Evolutionary conservation across 2,113 vertebrate genomes (phyloP).

Genomic region (Thalassarche chlororhynchos): DNA sequence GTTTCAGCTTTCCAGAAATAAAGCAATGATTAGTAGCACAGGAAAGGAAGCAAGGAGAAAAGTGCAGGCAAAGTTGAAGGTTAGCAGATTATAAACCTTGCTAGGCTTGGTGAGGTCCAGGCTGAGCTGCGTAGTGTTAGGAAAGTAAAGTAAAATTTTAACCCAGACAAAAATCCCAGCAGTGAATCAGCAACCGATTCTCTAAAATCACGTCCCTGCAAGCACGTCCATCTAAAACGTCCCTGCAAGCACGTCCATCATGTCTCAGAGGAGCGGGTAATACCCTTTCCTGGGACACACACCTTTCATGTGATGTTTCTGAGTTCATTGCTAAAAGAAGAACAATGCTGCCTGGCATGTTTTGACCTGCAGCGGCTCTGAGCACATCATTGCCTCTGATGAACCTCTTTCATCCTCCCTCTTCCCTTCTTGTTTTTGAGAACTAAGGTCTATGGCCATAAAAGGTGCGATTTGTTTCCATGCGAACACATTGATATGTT

Average conservation of each 20-base stretch:
- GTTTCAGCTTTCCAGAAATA: not conserved
- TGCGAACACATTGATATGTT: not conserved
- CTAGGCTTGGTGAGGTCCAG: not conserved
- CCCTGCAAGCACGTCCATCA: not conserved
- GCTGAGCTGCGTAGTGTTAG: not conserved
- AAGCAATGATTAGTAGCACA: not conserved
- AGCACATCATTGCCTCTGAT: not conserved
- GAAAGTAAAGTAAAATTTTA: constrained; percentile 43
- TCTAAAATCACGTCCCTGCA: not conserved
- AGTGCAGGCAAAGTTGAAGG: not conserved
- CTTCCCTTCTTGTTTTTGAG: not conserved
- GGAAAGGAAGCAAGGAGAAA: not conserved
- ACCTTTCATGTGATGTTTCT: constrained; percentile 21
- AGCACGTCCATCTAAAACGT: not conserved
- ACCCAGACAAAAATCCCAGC: not conserved
- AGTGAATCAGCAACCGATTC: constrained; percentile 29
- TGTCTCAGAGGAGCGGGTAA: not conserved
- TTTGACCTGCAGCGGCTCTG: not conserved
- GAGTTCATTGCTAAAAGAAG: not conserved
- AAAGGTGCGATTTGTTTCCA: not conserved
- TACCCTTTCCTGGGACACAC: not conserved
- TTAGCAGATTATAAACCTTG: not conserved
- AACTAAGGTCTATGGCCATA: not conserved
- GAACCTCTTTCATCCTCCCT: not conserved
- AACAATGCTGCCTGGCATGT: not conserved